A percentile compares a stretch with the other conserved stretches of the same genome.
phyloP scores from a whole-genome alignment of 2,113 vertebrate species.

The Geothlypis trichas region DNA sequence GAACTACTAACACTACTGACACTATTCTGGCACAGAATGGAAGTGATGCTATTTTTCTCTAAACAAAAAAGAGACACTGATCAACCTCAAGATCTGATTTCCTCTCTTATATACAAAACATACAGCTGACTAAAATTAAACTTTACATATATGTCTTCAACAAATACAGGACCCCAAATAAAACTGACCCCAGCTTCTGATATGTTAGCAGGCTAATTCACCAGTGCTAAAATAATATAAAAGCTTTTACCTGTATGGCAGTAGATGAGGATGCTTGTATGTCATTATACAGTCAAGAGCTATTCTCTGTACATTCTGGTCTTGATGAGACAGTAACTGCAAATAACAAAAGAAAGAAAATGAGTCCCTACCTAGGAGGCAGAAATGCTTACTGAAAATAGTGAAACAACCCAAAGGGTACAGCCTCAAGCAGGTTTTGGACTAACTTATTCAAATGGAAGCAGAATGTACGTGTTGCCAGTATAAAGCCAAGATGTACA shows the following conservation, averaged over 20 bases:
- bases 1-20: neutral
- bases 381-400: neutral
- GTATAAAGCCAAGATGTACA: neutral
- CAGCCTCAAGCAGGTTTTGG: neutral
- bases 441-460: neutral
- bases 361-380: neutral
- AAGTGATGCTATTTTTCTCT: neutral
- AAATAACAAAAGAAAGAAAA: slow-evolving; percentile 24
- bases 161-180: neutral
- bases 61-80: neutral
- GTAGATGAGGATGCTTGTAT: slow-evolving; percentile 88
- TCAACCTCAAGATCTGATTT: neutral
- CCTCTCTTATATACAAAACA: neutral
- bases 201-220: neutral
- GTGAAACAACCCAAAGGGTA: neutral
- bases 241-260: slow-evolving; percentile 88
- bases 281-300: slow-evolving; percentile 91
- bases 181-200: neutral
- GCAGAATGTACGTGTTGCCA: neutral
- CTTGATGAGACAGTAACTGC: slow-evolving; percentile 91
- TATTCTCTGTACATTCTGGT: slow-evolving; percentile 89
- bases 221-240: neutral
- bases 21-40: neutral
- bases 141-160: neutral
- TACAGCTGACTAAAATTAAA: neutral